Conservation (phyloP, 2,888 invertebrate species). For the Xestia c-nigrum region DNA sequence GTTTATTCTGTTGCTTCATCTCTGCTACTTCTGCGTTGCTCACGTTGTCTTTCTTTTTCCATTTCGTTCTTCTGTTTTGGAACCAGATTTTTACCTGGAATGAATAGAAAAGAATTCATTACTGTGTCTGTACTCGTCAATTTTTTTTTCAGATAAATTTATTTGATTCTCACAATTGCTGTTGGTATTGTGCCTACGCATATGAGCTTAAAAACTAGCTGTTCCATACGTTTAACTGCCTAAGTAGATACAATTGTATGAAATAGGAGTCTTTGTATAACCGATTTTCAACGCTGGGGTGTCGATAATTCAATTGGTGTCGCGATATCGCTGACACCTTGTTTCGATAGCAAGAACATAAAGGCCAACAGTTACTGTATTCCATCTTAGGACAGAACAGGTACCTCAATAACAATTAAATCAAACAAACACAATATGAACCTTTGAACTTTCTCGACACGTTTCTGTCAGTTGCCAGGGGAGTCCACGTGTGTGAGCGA, state of each 20-base stretch:
- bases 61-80: conserved; percentile 93
- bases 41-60: conserved; percentile 98
- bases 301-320: not conserved
- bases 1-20: conserved; percentile 92
- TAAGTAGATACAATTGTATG: not conserved
- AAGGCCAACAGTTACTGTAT: not conserved
- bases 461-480: conserved; percentile 49
- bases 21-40: conserved; percentile 97
- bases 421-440: conserved; percentile 2
- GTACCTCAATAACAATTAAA: not conserved
- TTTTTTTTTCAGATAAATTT: not conserved
- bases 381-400: not conserved
- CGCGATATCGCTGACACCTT: not conserved
- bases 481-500: conserved; percentile 48
- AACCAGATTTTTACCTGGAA: conserved; percentile 98
- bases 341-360: not conserved
- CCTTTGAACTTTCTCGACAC: conserved; percentile 12
- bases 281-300: not conserved
- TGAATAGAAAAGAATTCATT: conserved; percentile 65
- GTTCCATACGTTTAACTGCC: not conserved
- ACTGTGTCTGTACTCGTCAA: not conserved
- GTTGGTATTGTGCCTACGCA: not conserved
- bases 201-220: not conserved
- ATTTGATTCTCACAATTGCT: not conserved
- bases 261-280: too few relatives aligned